These are phyloP conservation scores for Pecten maximus DNA, from an alignment of 2,888 invertebrate species.

Conservation along the genomic window DNA sequence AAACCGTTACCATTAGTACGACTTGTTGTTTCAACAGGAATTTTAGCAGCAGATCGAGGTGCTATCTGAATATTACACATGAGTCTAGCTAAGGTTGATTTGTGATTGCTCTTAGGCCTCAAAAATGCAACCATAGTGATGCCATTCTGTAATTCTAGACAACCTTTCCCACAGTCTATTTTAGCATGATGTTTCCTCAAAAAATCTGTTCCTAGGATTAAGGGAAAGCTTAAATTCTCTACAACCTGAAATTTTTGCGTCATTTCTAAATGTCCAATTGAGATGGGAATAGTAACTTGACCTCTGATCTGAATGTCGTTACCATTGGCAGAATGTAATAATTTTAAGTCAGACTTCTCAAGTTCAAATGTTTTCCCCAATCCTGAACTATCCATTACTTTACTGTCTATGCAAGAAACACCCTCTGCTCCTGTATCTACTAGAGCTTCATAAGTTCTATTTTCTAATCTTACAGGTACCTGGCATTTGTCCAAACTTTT, in stretches of 20 bases:
- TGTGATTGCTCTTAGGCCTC: background rate
- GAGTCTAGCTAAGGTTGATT: background rate
- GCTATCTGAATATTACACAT: background rate
- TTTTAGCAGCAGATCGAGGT: background rate
- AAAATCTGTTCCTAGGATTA: conserved; percentile 37
- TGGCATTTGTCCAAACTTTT: too few species aligned
- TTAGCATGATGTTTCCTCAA: background rate
- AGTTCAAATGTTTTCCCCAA: background rate
- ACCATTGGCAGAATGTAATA: background rate
- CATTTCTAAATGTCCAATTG: background rate
- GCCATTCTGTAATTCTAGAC: background rate
- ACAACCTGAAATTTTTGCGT: conserved; percentile 32
- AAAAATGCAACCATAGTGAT: background rate
- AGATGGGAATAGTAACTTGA: background rate
- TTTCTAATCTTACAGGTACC: too few species aligned
- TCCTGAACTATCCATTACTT: background rate
- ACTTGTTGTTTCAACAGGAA: background rate
- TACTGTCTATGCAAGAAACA: background rate
- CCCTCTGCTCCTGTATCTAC: conserved; percentile 40
- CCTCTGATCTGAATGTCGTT: background rate
- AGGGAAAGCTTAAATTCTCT: conserved; percentile 15
- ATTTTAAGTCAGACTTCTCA: background rate
- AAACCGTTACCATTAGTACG: background rate
- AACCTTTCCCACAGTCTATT: background rate
- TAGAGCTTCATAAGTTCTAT: background rate